Conservation (phyloP, 2,888 invertebrate species). For the Ptilodon capucinus region DNA sequence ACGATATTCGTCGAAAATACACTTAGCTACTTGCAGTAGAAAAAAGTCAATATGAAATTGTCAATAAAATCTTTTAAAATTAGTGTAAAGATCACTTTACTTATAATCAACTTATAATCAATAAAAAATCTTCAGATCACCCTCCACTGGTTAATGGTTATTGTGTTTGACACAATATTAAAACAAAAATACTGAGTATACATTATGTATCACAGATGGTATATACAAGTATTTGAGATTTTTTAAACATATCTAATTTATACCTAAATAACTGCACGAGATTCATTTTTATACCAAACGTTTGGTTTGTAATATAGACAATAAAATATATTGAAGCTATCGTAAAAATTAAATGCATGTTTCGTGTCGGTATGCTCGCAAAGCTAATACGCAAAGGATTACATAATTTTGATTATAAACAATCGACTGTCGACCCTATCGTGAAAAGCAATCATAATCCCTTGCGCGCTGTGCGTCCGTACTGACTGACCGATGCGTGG, state of each 20-base stretch:
- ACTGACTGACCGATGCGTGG: neutral
- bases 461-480: neutral
- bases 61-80: too few species aligned
- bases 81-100: neutral
- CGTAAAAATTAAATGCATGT: conserved; percentile 8
- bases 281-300: conserved; percentile 21
- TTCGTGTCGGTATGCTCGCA: neutral
- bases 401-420: neutral
- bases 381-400: neutral
- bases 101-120: too few species aligned
- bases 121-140: neutral
- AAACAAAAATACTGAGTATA: conserved; percentile 17
- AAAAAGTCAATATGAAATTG: too few species aligned
- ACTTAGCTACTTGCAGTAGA: too few species aligned
- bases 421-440: neutral
- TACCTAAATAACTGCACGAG: conserved; percentile 16
- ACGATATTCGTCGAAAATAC: too few species aligned
- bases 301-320: neutral
- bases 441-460: too few species aligned
- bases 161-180: conserved; percentile 4
- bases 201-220: conserved; percentile 23
- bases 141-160: neutral
- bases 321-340: conserved; percentile 8
- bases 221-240: conserved; percentile 9
- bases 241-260: conserved; percentile 5